phyloP scores from a whole-genome alignment of 2,797 vertebrate genomes.

The Enoplosus armatus region DNA sequence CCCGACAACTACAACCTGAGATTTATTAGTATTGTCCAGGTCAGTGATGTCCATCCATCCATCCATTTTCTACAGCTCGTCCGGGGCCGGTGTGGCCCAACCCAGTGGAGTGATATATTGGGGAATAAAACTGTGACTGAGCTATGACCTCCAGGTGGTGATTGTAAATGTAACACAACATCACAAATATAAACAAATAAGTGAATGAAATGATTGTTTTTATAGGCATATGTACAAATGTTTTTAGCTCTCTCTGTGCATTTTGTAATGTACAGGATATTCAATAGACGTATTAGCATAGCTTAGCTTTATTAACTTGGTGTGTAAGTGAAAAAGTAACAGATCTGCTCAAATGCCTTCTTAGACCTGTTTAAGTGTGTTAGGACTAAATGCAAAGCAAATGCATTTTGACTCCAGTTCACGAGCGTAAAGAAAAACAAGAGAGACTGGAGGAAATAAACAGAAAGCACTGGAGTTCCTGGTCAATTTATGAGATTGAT shows the following conservation, averaged over 20 bases:
- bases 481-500: not conserved
- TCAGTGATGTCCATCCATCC: not conserved
- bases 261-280: not conserved
- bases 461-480: too few species aligned
- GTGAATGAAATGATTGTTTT: not conserved
- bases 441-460: not conserved
- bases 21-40: constrained; percentile 43
- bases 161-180: not conserved
- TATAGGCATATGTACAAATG: not conserved
- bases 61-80: too few species aligned
- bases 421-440: not conserved
- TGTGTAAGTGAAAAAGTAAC: not conserved
- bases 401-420: not conserved
- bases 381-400: not conserved
- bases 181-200: not conserved
- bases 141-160: not conserved
- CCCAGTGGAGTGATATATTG: not conserved
- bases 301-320: not conserved
- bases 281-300: not conserved
- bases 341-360: not conserved
- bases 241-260: not conserved
- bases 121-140: not conserved
- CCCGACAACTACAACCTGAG: constrained; percentile 27
- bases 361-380: not conserved
- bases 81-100: too few species aligned